Conservation (phyloP, 1,140 invertebrate genomes). For the Drosophila albomicans region DNA sequence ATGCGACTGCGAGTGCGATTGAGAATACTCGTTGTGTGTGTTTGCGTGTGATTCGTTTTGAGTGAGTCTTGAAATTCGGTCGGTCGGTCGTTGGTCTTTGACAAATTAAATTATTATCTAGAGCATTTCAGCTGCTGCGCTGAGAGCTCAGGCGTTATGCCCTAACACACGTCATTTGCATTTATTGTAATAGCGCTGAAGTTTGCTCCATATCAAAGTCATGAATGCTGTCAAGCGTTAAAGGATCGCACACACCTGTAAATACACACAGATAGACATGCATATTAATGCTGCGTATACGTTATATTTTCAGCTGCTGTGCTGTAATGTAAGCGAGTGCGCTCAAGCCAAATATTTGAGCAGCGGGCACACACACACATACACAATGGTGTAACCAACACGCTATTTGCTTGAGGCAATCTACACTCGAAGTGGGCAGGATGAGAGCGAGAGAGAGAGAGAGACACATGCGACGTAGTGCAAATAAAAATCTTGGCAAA, state of each 20-base stretch:
- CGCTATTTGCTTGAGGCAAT: constrained; percentile 79
- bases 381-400: constrained; percentile 81
- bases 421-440: constrained; percentile 29
- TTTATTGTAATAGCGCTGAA: constrained; percentile 74
- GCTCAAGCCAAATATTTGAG: constrained; percentile 76
- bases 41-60: constrained; percentile 30
- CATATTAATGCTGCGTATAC: constrained; percentile 80
- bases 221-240: constrained; percentile 75
- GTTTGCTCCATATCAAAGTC: constrained; percentile 72
- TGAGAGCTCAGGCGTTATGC: constrained; percentile 21
- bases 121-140: constrained; percentile 51
- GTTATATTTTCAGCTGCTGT: constrained; percentile 77
- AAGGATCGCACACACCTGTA: constrained; percentile 55
- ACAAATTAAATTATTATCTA: constrained; percentile 82
- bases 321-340: constrained; percentile 65
- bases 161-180: constrained; percentile 58
- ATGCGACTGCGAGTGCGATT: not conserved
- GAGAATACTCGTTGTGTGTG: constrained; percentile 1
- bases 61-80: constrained; percentile 17
- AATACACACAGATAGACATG: constrained; percentile 55
- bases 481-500: constrained; percentile 81
- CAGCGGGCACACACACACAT: constrained; percentile 56
- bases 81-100: constrained; percentile 59
- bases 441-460: not conserved
- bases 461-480: constrained; percentile 64